Conservation (phyloP, 2,888 invertebrate genomes). For the Polymixis flavicincta region DNA sequence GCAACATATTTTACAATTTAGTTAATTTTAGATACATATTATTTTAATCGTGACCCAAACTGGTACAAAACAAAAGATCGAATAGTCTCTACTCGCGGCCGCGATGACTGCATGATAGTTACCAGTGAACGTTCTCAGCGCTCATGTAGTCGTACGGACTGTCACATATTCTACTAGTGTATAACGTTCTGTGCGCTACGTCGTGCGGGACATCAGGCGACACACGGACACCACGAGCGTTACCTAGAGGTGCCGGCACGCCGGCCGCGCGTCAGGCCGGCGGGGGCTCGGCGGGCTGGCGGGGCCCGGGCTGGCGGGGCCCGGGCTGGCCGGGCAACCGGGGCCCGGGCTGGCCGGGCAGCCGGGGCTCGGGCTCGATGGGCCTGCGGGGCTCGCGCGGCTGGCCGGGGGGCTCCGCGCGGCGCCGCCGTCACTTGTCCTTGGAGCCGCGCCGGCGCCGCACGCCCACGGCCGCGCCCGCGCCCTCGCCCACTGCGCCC, state of each 20-base stretch:
- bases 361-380: constrained; percentile 61
- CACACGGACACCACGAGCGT: constrained; percentile 27
- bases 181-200: constrained; percentile 31
- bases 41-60: constrained; percentile 58
- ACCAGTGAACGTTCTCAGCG: constrained; percentile 30
- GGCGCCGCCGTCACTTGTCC: constrained; percentile 93
- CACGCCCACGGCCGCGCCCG: constrained; percentile 73
- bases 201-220: constrained; percentile 26
- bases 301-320: constrained; percentile 53
- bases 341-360: constrained; percentile 33
- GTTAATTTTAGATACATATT: constrained; percentile 48
- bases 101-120: constrained; percentile 25
- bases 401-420: constrained; percentile 64
- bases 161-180: constrained; percentile 47
- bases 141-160: constrained; percentile 25
- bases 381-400: constrained; percentile 38
- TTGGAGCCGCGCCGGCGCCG: constrained; percentile 92
- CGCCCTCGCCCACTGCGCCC: constrained; percentile 81
- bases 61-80: constrained; percentile 45
- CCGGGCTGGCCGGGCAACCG: too few species aligned
- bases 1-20: constrained; percentile 55
- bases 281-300: constrained; percentile 50
- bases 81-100: constrained; percentile 16
- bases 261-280: constrained; percentile 63
- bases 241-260: constrained; percentile 29